Evolutionary conservation across 2,113 vertebrate species (phyloP).

Genomic region (Ranitomeya variabilis): DNA sequence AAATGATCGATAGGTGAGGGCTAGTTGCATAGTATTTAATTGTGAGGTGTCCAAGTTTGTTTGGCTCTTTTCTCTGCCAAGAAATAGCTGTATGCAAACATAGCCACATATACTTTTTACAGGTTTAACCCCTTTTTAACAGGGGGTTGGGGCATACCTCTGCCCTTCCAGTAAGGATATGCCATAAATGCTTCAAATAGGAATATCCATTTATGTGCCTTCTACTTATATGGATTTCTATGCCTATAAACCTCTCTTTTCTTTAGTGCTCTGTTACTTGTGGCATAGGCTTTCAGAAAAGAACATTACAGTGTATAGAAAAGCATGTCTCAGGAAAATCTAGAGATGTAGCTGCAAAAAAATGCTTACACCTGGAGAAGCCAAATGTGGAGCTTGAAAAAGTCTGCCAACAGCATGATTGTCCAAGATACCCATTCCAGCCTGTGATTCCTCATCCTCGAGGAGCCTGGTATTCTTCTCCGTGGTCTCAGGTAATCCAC

Average conservation of each 20-base stretch:
- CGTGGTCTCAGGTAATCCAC: constrained; percentile 82
- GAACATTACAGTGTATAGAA: constrained; percentile 80
- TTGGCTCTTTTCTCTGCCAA: no score
- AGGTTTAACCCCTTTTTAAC: neutral
- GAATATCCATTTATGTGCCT: neutral
- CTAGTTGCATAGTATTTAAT: neutral
- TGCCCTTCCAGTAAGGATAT: neutral
- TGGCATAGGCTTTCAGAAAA: constrained; percentile 76
- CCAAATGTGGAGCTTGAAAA: constrained; percentile 75
- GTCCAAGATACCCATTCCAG: constrained; percentile 63
- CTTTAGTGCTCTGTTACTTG: constrained; percentile 83
- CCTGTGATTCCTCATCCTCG: constrained; percentile 43
- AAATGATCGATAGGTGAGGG: neutral
- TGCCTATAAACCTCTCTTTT: neutral
- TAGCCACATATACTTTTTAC: neutral
- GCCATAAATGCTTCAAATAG: neutral
- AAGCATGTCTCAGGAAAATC: constrained; percentile 82
- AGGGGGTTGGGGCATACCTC: no score
- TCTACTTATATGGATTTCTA: neutral
- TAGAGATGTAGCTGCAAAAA: constrained; percentile 76
- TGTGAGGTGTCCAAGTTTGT: neutral
- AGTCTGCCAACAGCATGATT: constrained; percentile 69
- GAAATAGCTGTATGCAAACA: neutral
- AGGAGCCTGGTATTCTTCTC: constrained; percentile 76
- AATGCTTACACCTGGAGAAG: constrained; percentile 76